Base-by-base conservation (phyloP, 2,888 invertebrate species). In the Drosophila diplacantha region DNA sequence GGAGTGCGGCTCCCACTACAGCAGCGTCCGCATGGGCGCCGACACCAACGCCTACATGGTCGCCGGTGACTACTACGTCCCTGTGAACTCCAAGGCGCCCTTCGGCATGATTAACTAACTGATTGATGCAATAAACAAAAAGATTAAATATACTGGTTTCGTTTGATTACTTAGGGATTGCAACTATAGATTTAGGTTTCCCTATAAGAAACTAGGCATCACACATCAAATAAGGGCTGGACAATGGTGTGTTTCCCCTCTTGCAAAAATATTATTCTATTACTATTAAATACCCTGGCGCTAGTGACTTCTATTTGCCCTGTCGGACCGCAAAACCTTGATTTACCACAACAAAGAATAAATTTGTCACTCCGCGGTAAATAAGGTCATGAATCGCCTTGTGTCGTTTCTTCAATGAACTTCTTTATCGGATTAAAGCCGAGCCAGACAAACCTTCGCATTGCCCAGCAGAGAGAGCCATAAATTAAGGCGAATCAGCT, bases 11-110 rank as follows among this genome's bases (percentile, higher is more conserved):
- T 72, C 67, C 56, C 69, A 69, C 18, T 84, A 76, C 70, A 80
- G 78, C 55, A 16, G 71, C 18, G 74, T 83, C 1, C 82, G 79
- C 63, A 83, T 88, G 86, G 88, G 85, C 14, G 85, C 86, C 14
- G 71, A 79, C 12, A 71, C 72, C 43, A 86, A 87, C 43, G 75
- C 76, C 47, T 76, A 77, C 47, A 78, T 83, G 69, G 84, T 82
- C 12, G 63, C 41, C 0, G 89, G 89, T 31, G 81, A 85, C 39
- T 89, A 72, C 72, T 88, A 81, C 53, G 81, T 88, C 7, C 78
- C 80, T 6, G 88, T 87, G 0, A 85, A 85, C 64, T 77, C 73
- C 59, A 66, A 80, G 32, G 62, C 84, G 14, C 88, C 88, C n/a
- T 89, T 63, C 59, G 87, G 83, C 41, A 77, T 63, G 43, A 75